Evolutionary conservation across 1,140 invertebrate genomes (phyloP), one percentile per base, ranked within the genome.

Genomic region (Contarinia nasturtii): DNA sequence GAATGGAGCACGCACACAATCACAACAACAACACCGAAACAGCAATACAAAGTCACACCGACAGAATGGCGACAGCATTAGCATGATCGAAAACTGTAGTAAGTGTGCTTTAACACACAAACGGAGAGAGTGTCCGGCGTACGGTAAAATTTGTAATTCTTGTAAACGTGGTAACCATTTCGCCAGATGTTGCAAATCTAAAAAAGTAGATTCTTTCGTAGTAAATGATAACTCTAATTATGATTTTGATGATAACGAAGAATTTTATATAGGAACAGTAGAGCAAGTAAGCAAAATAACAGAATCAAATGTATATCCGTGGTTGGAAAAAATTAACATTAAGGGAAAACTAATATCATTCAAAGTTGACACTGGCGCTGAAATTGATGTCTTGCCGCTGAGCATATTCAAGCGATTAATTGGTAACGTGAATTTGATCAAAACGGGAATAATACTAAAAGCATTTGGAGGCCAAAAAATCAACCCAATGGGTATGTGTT

Each of bases 371-470:
- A 27, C 27, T 27, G 27, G 27, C 3, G 27, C 27, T 27, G 27
- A 10, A 10, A 49, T 50, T 33, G 51, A 53, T 48, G 47, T 54
- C 3, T n/a, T 55, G 12, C 49, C 49, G 20, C 34, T 51, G 40
- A 48, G 20, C 12, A 40, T 54, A 21, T 48, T 54, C 3, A 53
- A 52, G 33, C 52, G 48, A 50, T 41, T 54, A 44, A 52, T 45
- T 43, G 45, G 17, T 47, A 43, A 43, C 15, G 22, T 44, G 22
- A 50, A 38, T 41, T 33, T 22, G 48, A 47, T 51, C n/a, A 48
- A 51, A 38, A 53, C 48, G 33, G 50, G 37, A 40, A 40, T 37
- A 48, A 44, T 52, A 48, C 47, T 55, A 40, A 45, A 54, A 33
- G 47, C 44, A n/a, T 54, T 49, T 51, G 52, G 50, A 11, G 52